phyloP scores from a whole-genome alignment of 2,113 vertebrate species.

The Thalassarche chlororhynchos region DNA sequence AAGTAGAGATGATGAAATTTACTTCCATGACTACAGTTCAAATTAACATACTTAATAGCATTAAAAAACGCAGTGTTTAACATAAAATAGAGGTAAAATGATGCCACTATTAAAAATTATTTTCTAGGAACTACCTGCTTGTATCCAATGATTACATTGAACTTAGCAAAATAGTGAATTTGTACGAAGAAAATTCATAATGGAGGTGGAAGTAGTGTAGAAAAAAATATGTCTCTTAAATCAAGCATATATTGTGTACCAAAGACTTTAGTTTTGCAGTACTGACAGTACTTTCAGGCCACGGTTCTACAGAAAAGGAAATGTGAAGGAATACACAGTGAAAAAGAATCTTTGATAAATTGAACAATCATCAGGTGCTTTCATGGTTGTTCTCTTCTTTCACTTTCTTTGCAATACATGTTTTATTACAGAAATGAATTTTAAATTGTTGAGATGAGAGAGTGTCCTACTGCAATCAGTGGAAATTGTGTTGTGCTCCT shows the following conservation, averaged over 20 bases:
- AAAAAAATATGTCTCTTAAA: neutral
- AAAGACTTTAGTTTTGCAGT: neutral
- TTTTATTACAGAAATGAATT: neutral
- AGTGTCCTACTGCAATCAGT: neutral
- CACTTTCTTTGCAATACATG: neutral
- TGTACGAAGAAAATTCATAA: neutral
- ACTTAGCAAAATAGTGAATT: neutral
- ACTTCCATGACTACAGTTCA: neutral
- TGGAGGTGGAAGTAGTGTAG: neutral
- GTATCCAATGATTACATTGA: neutral
- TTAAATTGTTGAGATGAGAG: neutral
- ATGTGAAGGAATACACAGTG: neutral
- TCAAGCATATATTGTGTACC: neutral
- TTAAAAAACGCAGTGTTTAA: neutral
- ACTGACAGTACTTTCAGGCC: neutral
- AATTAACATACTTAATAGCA: neutral
- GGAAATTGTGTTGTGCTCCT: neutral
- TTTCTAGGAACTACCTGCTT: neutral
- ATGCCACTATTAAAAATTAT: neutral
- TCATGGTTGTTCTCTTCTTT: neutral
- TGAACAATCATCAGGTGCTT: neutral
- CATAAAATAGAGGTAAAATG: neutral
- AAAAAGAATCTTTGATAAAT: neutral
- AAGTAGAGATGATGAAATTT: neutral
- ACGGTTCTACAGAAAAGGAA: neutral